phyloP scores from a whole-genome alignment of 2,113 vertebrate species.

The Mohoua ochrocephala region DNA sequence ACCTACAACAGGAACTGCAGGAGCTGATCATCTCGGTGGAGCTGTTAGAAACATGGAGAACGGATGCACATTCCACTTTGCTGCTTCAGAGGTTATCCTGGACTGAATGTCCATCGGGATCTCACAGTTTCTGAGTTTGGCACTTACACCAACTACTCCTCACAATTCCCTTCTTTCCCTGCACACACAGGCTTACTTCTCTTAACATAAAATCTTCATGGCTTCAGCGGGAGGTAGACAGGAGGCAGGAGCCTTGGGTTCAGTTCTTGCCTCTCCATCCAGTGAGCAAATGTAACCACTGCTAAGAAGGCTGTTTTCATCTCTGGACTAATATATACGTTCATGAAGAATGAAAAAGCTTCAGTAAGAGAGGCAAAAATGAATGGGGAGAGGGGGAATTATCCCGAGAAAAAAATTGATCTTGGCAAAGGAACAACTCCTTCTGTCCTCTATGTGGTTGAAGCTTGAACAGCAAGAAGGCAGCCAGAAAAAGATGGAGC shows the following conservation, averaged over 20 bases:
- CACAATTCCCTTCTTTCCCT: neutral
- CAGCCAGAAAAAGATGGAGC: neutral
- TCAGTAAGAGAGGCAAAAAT: neutral
- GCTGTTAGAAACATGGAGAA: neutral
- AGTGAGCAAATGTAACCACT: neutral
- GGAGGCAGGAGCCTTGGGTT: neutral
- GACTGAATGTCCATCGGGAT: neutral
- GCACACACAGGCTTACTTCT: neutral
- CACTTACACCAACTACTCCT: neutral
- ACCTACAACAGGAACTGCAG: neutral
- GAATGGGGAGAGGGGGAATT: neutral
- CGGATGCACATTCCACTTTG: neutral
- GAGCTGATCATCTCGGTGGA: neutral
- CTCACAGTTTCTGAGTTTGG: neutral
- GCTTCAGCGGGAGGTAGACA: neutral
- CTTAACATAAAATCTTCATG: neutral
- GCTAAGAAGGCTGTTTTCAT: neutral
- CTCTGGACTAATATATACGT: neutral
- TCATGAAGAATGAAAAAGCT: neutral
- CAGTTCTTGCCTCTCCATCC: neutral
- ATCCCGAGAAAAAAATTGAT: neutral
- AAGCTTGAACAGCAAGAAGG: neutral
- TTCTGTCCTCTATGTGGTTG: neutral
- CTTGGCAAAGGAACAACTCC: neutral
- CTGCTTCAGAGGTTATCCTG: neutral